phyloP scores from a whole-genome alignment of 1,140 invertebrate genomes.

The Lepidotrigona ventralis region DNA sequence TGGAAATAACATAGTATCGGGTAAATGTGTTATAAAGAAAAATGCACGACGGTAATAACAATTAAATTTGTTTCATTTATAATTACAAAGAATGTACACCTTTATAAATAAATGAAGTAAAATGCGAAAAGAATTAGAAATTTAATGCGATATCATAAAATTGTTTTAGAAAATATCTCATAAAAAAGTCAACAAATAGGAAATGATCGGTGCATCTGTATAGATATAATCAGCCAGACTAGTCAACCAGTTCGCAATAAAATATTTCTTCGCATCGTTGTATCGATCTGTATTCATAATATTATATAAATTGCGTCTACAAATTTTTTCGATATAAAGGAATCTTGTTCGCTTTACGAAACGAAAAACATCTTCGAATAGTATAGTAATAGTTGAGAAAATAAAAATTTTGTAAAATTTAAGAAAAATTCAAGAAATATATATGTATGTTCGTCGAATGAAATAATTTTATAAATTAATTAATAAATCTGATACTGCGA shows the following conservation, averaged over 20 bases:
- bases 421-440: background rate
- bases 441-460: background rate
- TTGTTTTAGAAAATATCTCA: conserved; percentile 54
- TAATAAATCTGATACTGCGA: conserved; percentile 3
- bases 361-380: conserved; percentile 3
- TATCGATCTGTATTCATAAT: conserved; percentile 13
- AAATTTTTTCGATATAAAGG: conserved; percentile 12
- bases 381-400: background rate
- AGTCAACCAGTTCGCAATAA: background rate
- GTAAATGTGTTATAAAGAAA: conserved; percentile 18
- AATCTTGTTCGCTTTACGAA: conserved; percentile 45
- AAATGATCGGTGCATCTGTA: conserved; percentile 28
- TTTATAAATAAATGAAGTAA: conserved; percentile 67
- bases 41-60: conserved; percentile 51
- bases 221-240: conserved; percentile 50
- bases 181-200: conserved; percentile 54
- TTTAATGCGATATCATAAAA: conserved; percentile 52
- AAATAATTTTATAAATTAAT: background rate
- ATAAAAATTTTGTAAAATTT: background rate
- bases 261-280: conserved; percentile 15
- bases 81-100: conserved; percentile 70
- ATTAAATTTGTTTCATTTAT: conserved; percentile 68
- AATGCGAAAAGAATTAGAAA: conserved; percentile 60
- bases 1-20: background rate
- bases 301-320: background rate